Evolutionary conservation across 1,140 invertebrate genomes (phyloP).

Genomic region (Hypothenemus hampei): DNA sequence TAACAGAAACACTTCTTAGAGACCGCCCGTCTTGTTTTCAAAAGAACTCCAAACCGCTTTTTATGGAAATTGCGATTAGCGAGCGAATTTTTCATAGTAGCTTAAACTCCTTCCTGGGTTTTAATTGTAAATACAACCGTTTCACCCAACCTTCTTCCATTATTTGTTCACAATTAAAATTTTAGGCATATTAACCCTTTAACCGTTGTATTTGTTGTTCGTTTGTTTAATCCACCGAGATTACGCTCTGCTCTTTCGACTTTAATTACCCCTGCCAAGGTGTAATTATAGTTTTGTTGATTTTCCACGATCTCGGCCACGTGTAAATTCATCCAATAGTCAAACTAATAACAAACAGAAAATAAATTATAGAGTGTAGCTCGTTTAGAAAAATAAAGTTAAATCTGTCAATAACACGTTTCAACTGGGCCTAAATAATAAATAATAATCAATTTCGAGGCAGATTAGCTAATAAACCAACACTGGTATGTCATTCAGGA

Average conservation of each 20-base stretch:
- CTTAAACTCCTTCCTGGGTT: too few species aligned
- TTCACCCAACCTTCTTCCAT: not conserved
- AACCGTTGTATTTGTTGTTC: slow-evolving; percentile 32
- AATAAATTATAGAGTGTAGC: too few species aligned
- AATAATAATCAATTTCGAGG: slow-evolving; percentile 34
- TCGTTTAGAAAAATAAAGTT: too few species aligned
- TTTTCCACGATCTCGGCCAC: too few species aligned
- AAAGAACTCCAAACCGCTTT: too few species aligned
- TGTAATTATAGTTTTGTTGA: slow-evolving; percentile 19
- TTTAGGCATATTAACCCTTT: slow-evolving; percentile 42
- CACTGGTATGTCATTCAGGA: slow-evolving; percentile 33
- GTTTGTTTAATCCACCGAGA: slow-evolving; percentile 6
- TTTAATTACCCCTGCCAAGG: slow-evolving; percentile 12
- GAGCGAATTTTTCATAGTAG: too few species aligned
- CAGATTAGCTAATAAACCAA: slow-evolving; percentile 39
- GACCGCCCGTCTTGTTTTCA: too few species aligned
- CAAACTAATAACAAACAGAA: too few species aligned
- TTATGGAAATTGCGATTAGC: too few species aligned
- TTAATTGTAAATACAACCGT: slow-evolving; percentile 8
- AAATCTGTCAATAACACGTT: too few species aligned
- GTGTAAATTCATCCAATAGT: too few species aligned
- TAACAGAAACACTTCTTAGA: too few species aligned
- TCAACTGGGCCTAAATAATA: slow-evolving; percentile 4
- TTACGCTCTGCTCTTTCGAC: slow-evolving; percentile 10
- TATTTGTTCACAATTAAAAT: slow-evolving; percentile 44